Conservation (phyloP, 1,140 invertebrate genomes). For the Brachionus sp. region DNA sequence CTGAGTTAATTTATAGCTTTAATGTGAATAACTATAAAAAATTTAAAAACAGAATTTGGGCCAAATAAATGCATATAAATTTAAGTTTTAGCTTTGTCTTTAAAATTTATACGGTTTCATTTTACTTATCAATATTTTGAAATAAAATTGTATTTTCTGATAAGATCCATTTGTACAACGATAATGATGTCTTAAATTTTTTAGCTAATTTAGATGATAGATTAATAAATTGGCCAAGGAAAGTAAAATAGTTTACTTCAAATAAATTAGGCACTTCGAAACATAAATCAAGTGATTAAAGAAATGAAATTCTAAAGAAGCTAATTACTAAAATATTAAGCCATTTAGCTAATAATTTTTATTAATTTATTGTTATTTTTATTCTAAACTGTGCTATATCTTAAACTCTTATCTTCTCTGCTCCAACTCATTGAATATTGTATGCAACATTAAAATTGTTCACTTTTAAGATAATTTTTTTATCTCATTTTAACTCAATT, state of each 20-base stretch:
- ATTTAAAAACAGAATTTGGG: slow-evolving; percentile 11
- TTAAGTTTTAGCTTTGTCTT: neutral
- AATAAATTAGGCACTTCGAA: neutral
- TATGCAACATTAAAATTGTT: neutral
- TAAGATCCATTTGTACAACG: neutral
- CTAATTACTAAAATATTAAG: neutral
- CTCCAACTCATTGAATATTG: neutral
- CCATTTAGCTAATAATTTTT: neutral
- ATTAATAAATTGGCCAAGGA: neutral
- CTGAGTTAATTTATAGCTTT: neutral
- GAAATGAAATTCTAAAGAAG: neutral
- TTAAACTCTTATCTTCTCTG: neutral
- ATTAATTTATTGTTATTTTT: neutral
- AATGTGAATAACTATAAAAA: neutral
- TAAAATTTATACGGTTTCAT: slow-evolving; percentile 14
- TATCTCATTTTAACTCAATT: neutral
- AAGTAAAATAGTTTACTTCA: neutral
- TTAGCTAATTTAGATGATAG: neutral
- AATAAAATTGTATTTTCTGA: neutral
- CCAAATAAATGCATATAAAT: slow-evolving; percentile 22
- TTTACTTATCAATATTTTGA: slow-evolving; percentile 17
- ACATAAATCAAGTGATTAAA: neutral
- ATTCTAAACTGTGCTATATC: neutral
- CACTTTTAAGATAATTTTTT: slow-evolving; percentile 2
- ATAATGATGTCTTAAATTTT: neutral